phyloP scores from a whole-genome alignment of 2,113 vertebrate species.

The Caranx ignobilis region DNA sequence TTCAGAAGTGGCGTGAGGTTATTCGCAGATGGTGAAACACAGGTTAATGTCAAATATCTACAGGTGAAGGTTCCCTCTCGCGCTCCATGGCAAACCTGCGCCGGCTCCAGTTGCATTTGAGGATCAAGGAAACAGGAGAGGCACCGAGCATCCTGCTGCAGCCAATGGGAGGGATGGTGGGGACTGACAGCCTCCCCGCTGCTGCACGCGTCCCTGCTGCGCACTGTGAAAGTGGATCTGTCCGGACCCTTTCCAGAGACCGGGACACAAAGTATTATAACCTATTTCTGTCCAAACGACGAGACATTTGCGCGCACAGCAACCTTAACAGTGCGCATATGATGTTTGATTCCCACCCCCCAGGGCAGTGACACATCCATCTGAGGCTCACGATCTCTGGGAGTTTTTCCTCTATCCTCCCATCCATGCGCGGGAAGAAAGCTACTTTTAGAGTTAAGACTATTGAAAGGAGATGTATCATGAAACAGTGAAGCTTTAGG shows the following conservation, averaged over 20 bases:
- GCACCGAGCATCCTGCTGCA: constrained; percentile 64
- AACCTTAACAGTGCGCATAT: background rate
- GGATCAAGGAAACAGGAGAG: constrained; percentile 45
- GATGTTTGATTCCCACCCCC: background rate
- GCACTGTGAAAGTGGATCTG: constrained; percentile 58
- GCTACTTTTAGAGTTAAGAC: constrained; percentile 2
- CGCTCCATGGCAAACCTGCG: constrained; percentile 49
- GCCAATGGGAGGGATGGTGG: constrained; percentile 69
- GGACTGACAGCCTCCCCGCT: constrained; percentile 62
- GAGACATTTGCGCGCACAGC: background rate
- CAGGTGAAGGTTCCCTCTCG: constrained; percentile 68
- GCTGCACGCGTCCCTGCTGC: constrained; percentile 53
- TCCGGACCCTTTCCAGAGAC: constrained; percentile 21
- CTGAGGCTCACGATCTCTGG: background rate
- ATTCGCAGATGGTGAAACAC: background rate
- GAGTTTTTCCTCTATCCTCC: background rate
- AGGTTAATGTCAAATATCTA: constrained; percentile 57
- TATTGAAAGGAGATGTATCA: background rate
- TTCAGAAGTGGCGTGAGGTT: constrained; percentile 18
- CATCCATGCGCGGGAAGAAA: background rate
- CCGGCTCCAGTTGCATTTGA: constrained; percentile 59
- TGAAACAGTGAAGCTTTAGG: no score
- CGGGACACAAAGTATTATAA: background rate
- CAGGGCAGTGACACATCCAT: background rate
- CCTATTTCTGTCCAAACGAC: constrained; percentile 4